These are phyloP conservation scores for Meganola albula DNA, from an alignment of 2,888 invertebrate species.

Conservation along the genomic window DNA sequence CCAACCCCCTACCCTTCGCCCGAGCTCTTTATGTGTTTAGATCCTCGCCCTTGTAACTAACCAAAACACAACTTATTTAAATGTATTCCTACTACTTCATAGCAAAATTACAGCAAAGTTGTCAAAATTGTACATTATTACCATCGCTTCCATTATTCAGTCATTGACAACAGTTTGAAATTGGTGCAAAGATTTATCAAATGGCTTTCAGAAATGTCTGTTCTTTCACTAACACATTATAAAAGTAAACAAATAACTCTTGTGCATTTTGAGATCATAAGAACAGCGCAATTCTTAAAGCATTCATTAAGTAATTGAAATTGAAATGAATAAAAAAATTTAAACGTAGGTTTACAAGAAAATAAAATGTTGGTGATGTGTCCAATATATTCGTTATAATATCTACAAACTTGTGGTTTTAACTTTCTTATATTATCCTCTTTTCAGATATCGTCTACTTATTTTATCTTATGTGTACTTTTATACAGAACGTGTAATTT, in stretches of 20 bases:
- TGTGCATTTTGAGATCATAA: constrained; percentile 24
- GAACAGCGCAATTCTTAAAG: constrained; percentile 26
- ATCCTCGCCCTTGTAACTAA: constrained; percentile 75
- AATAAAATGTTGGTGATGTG: too few species aligned
- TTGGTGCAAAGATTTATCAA: constrained; percentile 60
- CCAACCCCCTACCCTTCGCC: constrained; percentile 75
- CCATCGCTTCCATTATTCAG: constrained; percentile 69
- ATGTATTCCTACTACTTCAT: constrained; percentile 67
- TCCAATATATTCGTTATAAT: too few species aligned
- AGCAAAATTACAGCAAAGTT: constrained; percentile 58
- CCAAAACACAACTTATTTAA: constrained; percentile 70
- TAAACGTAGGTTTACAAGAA: too few species aligned
- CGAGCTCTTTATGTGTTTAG: constrained; percentile 77
- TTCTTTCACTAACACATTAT: constrained; percentile 14
- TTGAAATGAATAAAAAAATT: too few species aligned
- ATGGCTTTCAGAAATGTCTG: constrained; percentile 27
- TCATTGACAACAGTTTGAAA: constrained; percentile 58
- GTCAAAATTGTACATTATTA: constrained; percentile 72
- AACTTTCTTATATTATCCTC: too few species aligned
- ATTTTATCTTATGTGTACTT: constrained; percentile 10
- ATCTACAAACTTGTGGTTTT: too few species aligned
- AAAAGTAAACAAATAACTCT: constrained; percentile 14
- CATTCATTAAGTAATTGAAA: too few species aligned
- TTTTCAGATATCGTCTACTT: constrained; percentile 21
- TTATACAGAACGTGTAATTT: constrained; percentile 21